These are phyloP conservation scores for Beris morrisii DNA, from an alignment of 2,888 invertebrate species.

Conservation along the genomic window DNA sequence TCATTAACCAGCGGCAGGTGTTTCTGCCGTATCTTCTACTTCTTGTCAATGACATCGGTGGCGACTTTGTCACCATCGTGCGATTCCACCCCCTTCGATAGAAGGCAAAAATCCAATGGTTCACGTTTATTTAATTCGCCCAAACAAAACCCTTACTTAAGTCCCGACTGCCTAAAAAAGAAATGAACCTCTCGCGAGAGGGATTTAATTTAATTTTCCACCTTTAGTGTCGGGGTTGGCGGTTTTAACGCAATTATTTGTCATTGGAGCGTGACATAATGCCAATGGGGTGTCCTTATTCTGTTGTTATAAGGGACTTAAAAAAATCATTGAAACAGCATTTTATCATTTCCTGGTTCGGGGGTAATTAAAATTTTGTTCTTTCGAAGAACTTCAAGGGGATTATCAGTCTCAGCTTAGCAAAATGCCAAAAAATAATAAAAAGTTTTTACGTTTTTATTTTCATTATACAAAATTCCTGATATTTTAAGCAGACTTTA, in stretches of 20 bases:
- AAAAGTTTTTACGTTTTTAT: no score
- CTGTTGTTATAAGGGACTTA: slow-evolving; percentile 38
- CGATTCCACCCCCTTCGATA: neutral
- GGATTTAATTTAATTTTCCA: slow-evolving; percentile 35
- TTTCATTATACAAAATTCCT: no score
- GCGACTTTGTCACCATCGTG: slow-evolving; percentile 9
- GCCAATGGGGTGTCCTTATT: slow-evolving; percentile 40
- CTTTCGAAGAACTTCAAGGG: slow-evolving; percentile 17
- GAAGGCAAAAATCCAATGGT: slow-evolving; percentile 2
- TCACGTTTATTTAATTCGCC: slow-evolving; percentile 25
- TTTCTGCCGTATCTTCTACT: slow-evolving; percentile 24
- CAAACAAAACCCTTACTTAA: slow-evolving; percentile 17
- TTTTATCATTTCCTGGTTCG: slow-evolving; percentile 1
- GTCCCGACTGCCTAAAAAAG: slow-evolving; percentile 14
- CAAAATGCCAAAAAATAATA: neutral
- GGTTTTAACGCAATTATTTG: slow-evolving; percentile 42
- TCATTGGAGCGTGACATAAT: slow-evolving; percentile 42
- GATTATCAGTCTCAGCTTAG: slow-evolving; percentile 34
- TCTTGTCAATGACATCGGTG: slow-evolving; percentile 24
- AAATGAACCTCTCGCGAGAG: slow-evolving; percentile 18
- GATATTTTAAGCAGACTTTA: no score
- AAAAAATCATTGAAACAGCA: slow-evolving; percentile 23
- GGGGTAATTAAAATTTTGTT: slow-evolving; percentile 29
- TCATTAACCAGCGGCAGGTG: slow-evolving; percentile 31
- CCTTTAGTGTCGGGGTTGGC: slow-evolving; percentile 30